Conservation (phyloP, 2,113 vertebrate genomes). For the Periophthalmus modestus region DNA sequence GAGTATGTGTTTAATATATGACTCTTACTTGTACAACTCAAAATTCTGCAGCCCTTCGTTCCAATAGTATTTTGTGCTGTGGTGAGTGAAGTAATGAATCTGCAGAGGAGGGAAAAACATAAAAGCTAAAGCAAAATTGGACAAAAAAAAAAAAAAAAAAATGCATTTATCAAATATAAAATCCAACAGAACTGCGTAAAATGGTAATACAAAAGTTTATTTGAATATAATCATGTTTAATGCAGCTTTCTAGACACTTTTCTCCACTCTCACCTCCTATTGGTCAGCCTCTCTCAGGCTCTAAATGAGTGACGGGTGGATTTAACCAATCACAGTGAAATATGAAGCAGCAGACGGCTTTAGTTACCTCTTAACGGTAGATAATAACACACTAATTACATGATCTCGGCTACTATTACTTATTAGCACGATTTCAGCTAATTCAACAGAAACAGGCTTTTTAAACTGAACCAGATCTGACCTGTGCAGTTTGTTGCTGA, state of each 20-base stretch:
- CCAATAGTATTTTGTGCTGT: constrained; percentile 91
- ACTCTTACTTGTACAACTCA: constrained; percentile 83
- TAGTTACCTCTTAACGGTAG: no score
- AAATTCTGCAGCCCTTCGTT: constrained; percentile 84
- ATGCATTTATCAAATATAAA: neutral
- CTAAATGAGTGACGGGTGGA: no score
- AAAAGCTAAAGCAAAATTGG: neutral
- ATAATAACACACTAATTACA: no score
- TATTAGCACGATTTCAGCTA: neutral
- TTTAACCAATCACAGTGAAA: no score
- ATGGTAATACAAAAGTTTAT: no score
- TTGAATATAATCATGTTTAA: no score
- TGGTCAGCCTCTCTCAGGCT: no score
- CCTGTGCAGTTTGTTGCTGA: constrained; percentile 51
- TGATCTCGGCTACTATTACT: no score
- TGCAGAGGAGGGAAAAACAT: constrained; percentile 41
- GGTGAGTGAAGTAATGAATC: constrained; percentile 88
- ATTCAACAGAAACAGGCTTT: neutral
- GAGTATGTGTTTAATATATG: neutral
- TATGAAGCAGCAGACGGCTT: no score
- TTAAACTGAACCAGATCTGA: constrained; percentile 1
- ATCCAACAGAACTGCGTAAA: no score
- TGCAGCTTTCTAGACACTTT: no score
- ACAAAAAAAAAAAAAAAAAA: neutral
- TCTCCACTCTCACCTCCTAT: no score